Evolutionary conservation across 2,113 vertebrate species (phyloP).

Genomic region (Salminus brasiliensis): DNA sequence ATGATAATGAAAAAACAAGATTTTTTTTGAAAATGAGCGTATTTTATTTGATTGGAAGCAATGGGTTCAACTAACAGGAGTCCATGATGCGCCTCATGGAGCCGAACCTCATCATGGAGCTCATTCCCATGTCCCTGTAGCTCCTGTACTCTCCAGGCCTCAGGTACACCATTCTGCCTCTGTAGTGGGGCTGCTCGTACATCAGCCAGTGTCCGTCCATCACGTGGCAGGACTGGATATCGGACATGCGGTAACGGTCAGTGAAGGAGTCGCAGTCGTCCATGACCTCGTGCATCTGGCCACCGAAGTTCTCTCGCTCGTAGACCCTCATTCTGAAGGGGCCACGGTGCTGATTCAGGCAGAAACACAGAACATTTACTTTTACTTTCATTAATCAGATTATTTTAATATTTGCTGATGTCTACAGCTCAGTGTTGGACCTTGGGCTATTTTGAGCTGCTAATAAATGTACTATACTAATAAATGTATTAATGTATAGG

Average conservation of each 20-base stretch:
- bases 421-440: no score
- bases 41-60: not conserved
- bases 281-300: constrained; percentile 73
- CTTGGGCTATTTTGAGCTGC: no score
- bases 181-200: constrained; percentile 60
- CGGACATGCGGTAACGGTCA: constrained; percentile 72
- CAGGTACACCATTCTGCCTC: constrained; percentile 52
- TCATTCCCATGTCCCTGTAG: constrained; percentile 53
- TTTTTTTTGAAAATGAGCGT: not conserved
- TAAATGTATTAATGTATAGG: no score
- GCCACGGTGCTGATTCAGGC: constrained; percentile 62
- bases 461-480: no score
- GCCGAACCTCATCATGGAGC: constrained; percentile 61
- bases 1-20: not conserved
- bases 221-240: constrained; percentile 66
- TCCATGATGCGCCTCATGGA: constrained; percentile 72
- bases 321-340: constrained; percentile 76
- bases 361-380: not conserved
- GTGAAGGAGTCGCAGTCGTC: constrained; percentile 73
- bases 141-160: constrained; percentile 57
- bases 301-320: constrained; percentile 76
- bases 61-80: constrained; percentile 46
- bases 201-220: constrained; percentile 66
- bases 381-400: no score
- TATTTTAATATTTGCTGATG: no score